Percentiles rank a stretch among this genome's conserved stretches.
Conservation (phyloP, 1,140 invertebrate genomes). For the Achroia grisella region DNA sequence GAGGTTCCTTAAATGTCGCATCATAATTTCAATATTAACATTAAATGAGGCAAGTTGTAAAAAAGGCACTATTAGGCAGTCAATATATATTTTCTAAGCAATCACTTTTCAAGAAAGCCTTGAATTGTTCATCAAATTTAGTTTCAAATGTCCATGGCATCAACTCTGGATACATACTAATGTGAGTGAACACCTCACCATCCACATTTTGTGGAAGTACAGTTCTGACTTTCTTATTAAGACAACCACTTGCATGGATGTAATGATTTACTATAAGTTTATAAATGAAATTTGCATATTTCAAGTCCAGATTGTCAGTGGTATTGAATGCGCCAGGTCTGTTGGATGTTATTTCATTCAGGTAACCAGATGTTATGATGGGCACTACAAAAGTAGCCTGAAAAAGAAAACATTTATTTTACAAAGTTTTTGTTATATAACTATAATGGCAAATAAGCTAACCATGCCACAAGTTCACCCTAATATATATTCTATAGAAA, state of each 20-base stretch:
- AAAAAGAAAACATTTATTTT: no score
- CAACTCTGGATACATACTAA: constrained; percentile 60
- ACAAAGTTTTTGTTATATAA: no score
- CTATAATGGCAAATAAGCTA: no score
- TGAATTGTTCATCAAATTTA: constrained; percentile 60
- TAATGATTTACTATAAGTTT: constrained; percentile 65
- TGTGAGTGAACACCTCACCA: constrained; percentile 40
- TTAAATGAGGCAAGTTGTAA: no score
- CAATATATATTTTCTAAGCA: no score
- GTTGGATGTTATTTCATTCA: constrained; percentile 54
- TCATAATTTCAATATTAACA: no score
- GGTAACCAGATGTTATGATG: constrained; percentile 61
- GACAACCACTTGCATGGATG: constrained; percentile 60
- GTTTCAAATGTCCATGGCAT: constrained; percentile 62
- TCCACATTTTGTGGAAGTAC: constrained; percentile 55
- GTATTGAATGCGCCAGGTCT: constrained; percentile 38
- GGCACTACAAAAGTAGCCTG: constrained; percentile 67
- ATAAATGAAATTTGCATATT: constrained; percentile 69
- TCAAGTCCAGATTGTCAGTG: constrained; percentile 63
- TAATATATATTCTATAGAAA: no score
- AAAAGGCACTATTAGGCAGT: no score
- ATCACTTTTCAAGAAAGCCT: constrained; percentile 43
- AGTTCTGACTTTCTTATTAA: constrained; percentile 67
- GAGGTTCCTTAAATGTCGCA: no score
- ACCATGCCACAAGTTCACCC: no score